These are phyloP conservation scores for Lates calcarifer DNA, from an alignment of 2,113 vertebrate species.

Conservation along the genomic window DNA sequence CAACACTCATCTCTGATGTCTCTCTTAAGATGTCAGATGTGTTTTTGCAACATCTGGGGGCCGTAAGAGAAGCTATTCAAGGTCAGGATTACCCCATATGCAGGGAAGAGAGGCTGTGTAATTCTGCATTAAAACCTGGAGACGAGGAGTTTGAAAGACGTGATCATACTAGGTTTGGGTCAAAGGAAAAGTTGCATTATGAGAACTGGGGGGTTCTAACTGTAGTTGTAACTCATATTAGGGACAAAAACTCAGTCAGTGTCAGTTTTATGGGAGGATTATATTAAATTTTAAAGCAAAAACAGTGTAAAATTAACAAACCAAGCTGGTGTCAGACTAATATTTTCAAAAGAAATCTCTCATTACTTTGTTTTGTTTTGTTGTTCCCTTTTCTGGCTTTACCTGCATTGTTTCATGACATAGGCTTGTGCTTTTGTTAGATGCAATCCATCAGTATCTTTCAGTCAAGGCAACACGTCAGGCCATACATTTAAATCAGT, in stretches of 20 bases:
- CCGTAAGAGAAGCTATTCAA: conserved; percentile 10
- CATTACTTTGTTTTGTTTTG: not conserved
- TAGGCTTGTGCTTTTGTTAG: not conserved
- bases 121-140: too few relatives aligned
- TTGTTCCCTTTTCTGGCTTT: not conserved
- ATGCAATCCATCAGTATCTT: not conserved
- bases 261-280: not conserved
- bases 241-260: not conserved
- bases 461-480: not conserved
- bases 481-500: not conserved
- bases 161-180: not conserved
- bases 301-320: not conserved
- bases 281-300: not conserved
- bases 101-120: not conserved
- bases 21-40: conserved; percentile 23
- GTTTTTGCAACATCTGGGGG: conserved; percentile 28
- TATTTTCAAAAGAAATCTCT: not conserved
- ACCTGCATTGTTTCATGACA: not conserved
- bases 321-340: not conserved
- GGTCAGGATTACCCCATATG: not conserved
- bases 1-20: conserved; percentile 42
- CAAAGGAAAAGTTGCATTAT: not conserved
- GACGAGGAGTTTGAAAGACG: too few relatives aligned
- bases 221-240: not conserved
- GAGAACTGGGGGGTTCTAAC: not conserved